Evolutionary conservation across 2,113 vertebrate species (phyloP).

Genomic region (Rousettus leschenaultii): DNA sequence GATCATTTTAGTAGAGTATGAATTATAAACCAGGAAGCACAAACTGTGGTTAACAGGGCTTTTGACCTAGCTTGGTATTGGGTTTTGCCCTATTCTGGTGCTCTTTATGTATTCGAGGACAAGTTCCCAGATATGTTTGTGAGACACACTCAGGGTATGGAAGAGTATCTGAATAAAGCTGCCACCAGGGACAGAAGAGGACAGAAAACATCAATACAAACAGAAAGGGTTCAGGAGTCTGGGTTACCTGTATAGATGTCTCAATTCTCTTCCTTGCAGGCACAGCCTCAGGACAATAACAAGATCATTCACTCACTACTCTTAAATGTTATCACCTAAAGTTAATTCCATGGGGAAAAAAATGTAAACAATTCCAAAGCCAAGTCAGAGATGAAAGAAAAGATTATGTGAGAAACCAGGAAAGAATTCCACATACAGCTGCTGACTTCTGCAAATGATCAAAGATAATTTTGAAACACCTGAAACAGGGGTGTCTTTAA

Average conservation of each 20-base stretch:
- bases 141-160: background rate
- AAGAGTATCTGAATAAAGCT: background rate
- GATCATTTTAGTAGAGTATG: background rate
- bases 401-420: background rate
- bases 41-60: background rate
- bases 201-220: background rate
- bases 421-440: background rate
- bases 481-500: background rate
- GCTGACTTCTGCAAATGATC: background rate
- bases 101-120: background rate
- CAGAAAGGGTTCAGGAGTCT: background rate
- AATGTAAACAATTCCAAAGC: background rate
- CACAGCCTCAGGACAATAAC: background rate
- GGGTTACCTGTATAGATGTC: background rate
- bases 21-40: background rate
- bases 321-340: background rate
- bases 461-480: background rate
- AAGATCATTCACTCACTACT: background rate
- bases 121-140: background rate
- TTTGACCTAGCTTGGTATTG: background rate
- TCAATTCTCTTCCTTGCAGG: background rate
- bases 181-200: background rate
- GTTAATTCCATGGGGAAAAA: background rate
- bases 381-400: background rate
- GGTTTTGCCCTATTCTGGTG: background rate